Base-by-base conservation (phyloP, 2,797 vertebrate species). In the Acomys russatus region DNA sequence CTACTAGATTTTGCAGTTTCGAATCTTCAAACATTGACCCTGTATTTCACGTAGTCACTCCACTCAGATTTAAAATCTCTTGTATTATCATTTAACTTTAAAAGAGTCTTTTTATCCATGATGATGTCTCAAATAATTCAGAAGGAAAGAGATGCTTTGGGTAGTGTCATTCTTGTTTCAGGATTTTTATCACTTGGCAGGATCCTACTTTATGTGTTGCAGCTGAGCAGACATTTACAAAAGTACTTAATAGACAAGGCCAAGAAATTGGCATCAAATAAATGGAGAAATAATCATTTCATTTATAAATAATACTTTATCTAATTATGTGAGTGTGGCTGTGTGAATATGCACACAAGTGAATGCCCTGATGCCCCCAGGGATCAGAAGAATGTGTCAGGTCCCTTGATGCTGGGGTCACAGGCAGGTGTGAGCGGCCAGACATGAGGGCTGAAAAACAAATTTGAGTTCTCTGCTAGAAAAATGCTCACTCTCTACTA, bases 81-180 rank as follows among this genome's bases (percentile, higher is more conserved):
- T 59, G 59, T n/a, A 66, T 94, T 64, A 51, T 83, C 63, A 59
- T 86, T 68, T 88, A 93, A 90, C 35, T 96, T 92, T 71, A 88
- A 88, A 88, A 78, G 10, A 22, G 9, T 15, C 12, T 71, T 56
- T 82, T 64, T 33, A 76, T 84, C 51, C 9, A 33, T 91, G 33
- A 20, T 87, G 51, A 11, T 38, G 25, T 94, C 91, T 95, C 85
- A 64, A 0, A 83, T 49, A 56, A 94, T 93, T 93, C 88, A 76
- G 54, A 63, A 77, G 70, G 73, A 88, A 17, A 22, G n/a, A 93
- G 35, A 85, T 94, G 96, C 77, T 93, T 94, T 70, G 6, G 38
- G 71, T 87, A 28, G 4, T 93, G 94, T 88, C 35, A 51, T 94
- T 97, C 51, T 94, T 95, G 94, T 94, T 95, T 95, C 83, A 84